Base-by-base conservation (phyloP, 2,888 invertebrate genomes). In the Neoscelio sp. region DNA sequence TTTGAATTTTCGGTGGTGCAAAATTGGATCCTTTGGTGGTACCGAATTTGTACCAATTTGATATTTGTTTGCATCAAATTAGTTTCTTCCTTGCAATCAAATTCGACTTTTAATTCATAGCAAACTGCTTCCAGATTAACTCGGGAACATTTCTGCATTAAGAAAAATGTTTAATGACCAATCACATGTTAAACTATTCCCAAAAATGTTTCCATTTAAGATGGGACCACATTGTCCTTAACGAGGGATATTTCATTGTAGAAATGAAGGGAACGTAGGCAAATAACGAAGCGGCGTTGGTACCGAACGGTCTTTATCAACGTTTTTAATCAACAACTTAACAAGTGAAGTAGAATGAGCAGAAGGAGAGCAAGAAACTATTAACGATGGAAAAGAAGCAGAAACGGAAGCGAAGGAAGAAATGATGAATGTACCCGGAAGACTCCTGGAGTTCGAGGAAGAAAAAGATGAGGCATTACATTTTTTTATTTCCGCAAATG, bases 341-440 rank as follows among this genome's bases (percentile, higher is more conserved):
- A 70, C 68, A 70, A 68, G 56, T 42, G 70, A 58, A 60, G 60
- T 54, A 56, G 64, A 62, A 64, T 54, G 48, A 58, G 33, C 20
- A 71, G 40, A 67, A 71, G 46, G 33, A 52, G 64, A 62, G 62
- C 52, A 68, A 67, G 67, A 62, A 73, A 73, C 62, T 60, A 64
- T 64, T 56, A 71, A 42, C 58, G 44, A 50, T 38, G 64, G 40
- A 62, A 65, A 67, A 78, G 68, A 54, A 64, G 58, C 40, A 58
- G 73, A 58, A 73, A 64, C 73, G 78, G 73, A 78, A 78, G 67
- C 48, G 44, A 46, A 64, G 28, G 56, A 70, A 78, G 71, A 70
- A 67, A 78, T 73, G 71, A 73, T 65, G 67, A 71, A 78, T 73
- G 65, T 64, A 78, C 65, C 77, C 70, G 71, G 71, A 78, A 78